A percentile compares a stretch with the other conserved stretches of the same genome.
phyloP scores from a whole-genome alignment of 2,113 vertebrate genomes.

The human (Homo sapiens) region GRCh38 chr5:121875001-121875500 shows the following conservation, averaged over 20 bases:
- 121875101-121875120: neutral
- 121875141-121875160: neutral
- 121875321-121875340: constrained; percentile 9
- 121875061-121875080: constrained; percentile 11
- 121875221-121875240: neutral
- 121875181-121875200: neutral
- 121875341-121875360: neutral
- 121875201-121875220: neutral
- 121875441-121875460: neutral
- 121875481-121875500: too few relatives aligned
- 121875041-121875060: neutral
- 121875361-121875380: neutral
- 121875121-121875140: neutral
- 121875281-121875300: neutral
- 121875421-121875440: constrained; percentile 11
- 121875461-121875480: neutral
- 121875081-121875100: neutral
- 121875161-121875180: neutral
- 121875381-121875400: neutral
- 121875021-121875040: neutral
- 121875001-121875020: neutral
- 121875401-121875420: neutral
- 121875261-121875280: neutral
- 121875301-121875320: neutral
- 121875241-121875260: neutral